These are phyloP conservation scores for Lepidurus packardi DNA, from an alignment of 1,140 invertebrate species.

Conservation along the genomic window DNA sequence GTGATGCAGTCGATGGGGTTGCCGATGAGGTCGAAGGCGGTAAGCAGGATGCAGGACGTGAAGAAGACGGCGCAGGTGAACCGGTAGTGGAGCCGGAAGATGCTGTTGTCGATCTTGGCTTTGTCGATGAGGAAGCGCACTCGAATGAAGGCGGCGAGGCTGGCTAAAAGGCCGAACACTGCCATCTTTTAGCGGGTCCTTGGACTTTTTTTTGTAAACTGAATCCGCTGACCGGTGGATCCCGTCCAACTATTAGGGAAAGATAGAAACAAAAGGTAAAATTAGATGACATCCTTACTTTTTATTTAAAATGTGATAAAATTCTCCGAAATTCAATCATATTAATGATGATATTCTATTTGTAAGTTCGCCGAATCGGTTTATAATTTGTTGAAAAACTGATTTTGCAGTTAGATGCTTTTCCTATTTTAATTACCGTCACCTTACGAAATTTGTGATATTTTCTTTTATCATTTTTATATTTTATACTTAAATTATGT, in stretches of 20 bases:
- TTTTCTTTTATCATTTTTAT: no score
- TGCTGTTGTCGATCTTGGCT: slow-evolving; percentile 80
- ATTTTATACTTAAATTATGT: no score
- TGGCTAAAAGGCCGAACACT: slow-evolving; percentile 70
- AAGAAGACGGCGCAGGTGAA: slow-evolving; percentile 81
- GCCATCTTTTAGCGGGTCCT: slow-evolving; percentile 55
- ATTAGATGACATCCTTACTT: no score
- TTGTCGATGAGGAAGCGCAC: slow-evolving; percentile 77
- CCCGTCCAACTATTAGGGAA: not conserved
- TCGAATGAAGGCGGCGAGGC: slow-evolving; percentile 78
- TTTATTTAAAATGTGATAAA: no score
- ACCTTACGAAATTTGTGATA: no score
- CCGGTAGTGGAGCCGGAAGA: slow-evolving; percentile 83
- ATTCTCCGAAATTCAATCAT: no score
- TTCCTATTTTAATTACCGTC: no score
- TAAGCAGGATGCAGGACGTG: slow-evolving; percentile 78
- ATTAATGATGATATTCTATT: no score
- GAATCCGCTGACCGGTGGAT: no score
- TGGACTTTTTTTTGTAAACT: not conserved
- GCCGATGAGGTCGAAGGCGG: slow-evolving; percentile 82
- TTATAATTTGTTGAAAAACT: no score
- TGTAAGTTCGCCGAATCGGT: no score
- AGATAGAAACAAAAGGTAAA: not conserved
- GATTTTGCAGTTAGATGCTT: no score
- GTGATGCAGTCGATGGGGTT: slow-evolving; percentile 74